phyloP scores from a whole-genome alignment of 2,113 vertebrate species.

The Phaethornis superciliosus region DNA sequence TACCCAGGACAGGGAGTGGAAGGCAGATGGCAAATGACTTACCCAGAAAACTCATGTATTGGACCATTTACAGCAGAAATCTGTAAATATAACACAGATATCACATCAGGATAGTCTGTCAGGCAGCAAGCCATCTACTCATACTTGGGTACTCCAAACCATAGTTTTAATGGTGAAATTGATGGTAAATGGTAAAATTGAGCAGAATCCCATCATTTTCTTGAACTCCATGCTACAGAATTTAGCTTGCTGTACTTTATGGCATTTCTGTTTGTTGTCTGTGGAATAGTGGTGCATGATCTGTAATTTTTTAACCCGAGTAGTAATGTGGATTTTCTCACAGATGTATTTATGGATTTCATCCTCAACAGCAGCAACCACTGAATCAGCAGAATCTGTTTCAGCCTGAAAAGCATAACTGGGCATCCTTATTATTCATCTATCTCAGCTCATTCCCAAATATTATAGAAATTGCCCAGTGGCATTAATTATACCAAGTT shows the following conservation, averaged over 20 bases:
- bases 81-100: background rate
- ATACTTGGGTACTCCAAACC: background rate
- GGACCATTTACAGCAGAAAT: background rate
- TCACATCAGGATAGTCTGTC: background rate
- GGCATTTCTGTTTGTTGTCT: background rate
- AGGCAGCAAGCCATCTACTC: background rate
- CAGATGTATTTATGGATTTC: background rate
- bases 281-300: background rate
- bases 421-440: background rate
- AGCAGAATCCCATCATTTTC: background rate
- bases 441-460: background rate
- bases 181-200: background rate
- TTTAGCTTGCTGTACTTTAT: background rate
- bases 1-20: background rate
- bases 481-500: background rate
- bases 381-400: background rate
- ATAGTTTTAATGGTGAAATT: background rate
- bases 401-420: background rate
- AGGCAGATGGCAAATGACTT: conserved; percentile 16
- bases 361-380: background rate
- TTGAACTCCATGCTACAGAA: background rate
- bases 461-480: background rate
- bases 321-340: background rate
- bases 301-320: background rate
- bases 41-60: background rate